Evolutionary conservation across 2,888 invertebrate genomes (phyloP).

Genomic region (Microctonus brassicae): DNA sequence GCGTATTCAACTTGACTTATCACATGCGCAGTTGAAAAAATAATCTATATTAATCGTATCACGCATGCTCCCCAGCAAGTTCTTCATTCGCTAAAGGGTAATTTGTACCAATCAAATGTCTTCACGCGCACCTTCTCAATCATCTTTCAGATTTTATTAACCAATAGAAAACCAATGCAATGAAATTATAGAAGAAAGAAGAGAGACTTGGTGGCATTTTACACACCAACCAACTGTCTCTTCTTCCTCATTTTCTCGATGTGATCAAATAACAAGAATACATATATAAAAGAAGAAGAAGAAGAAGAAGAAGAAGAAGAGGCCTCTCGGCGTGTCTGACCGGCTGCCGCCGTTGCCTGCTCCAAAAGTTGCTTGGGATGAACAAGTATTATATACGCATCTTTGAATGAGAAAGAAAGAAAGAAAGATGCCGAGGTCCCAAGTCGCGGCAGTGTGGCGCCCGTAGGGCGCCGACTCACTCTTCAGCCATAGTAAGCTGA

Average conservation of each 20-base stretch:
- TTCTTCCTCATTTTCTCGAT: background rate
- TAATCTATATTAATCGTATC: background rate
- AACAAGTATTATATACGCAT: slow-evolving; percentile 14
- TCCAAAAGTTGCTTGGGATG: slow-evolving; percentile 13
- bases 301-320: slow-evolving; percentile 31
- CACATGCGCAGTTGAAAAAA: background rate
- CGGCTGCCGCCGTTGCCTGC: slow-evolving; percentile 26
- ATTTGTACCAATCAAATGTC: too few species aligned
- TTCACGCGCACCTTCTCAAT: too few species aligned
- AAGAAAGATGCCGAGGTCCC: slow-evolving; percentile 42
- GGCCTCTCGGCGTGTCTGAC: slow-evolving; percentile 25
- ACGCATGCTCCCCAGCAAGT: slow-evolving; percentile 2
- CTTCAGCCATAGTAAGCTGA: slow-evolving; percentile 53
- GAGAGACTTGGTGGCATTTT: slow-evolving; percentile 19
- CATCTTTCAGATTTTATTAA: too few species aligned
- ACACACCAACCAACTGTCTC: background rate
- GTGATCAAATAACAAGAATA: slow-evolving; percentile 11
- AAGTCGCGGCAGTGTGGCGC: slow-evolving; percentile 62
- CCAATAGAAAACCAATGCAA: too few species aligned
- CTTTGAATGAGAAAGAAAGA: slow-evolving; percentile 40
- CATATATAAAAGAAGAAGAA: slow-evolving; percentile 16
- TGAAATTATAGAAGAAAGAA: slow-evolving; percentile 23
- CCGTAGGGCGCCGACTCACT: slow-evolving; percentile 60
- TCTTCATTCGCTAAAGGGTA: too few species aligned
- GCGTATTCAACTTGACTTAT: background rate